phyloP scores from a whole-genome alignment of 2,888 invertebrate genomes.

The Anarsia innoxiella region DNA sequence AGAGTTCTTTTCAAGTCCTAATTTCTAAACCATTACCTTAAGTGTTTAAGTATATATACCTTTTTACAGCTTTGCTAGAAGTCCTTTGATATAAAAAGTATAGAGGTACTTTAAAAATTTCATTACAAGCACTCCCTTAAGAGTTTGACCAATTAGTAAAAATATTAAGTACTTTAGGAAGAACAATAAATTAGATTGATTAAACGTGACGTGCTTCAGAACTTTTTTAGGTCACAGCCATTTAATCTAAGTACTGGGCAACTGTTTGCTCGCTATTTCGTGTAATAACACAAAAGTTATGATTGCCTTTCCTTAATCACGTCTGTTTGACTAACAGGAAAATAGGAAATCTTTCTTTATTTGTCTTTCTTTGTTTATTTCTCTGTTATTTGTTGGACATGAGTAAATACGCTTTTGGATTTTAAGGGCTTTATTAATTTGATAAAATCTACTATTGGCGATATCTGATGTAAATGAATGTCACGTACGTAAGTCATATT shows the following conservation, averaged over 20 bases:
- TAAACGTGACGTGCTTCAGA: neutral
- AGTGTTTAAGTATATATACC: too few relatives aligned
- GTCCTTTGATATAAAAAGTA: too few relatives aligned
- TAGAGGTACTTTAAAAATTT: too few relatives aligned
- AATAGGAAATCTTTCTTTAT: constrained; percentile 2
- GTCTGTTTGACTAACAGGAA: constrained; percentile 1
- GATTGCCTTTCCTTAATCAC: neutral
- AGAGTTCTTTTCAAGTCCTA: too few relatives aligned
- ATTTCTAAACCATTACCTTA: too few relatives aligned
- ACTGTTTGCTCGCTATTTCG: neutral
- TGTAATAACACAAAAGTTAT: constrained; percentile 2
- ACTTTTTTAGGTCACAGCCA: neutral
- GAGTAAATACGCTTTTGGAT: too few relatives aligned
- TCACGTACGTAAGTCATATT: too few relatives aligned
- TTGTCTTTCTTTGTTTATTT: neutral
- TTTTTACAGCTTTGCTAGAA: too few relatives aligned
- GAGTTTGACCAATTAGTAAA: neutral
- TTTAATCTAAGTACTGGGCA: neutral
- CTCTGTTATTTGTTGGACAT: neutral
- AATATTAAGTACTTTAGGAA: neutral
- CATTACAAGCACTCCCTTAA: too few relatives aligned
- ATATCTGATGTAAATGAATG: too few relatives aligned
- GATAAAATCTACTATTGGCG: too few relatives aligned
- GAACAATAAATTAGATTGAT: neutral
- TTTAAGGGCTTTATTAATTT: too few relatives aligned